These are phyloP conservation scores for Horisme vitalbata DNA, from an alignment of 2,888 invertebrate species.

Conservation along the genomic window DNA sequence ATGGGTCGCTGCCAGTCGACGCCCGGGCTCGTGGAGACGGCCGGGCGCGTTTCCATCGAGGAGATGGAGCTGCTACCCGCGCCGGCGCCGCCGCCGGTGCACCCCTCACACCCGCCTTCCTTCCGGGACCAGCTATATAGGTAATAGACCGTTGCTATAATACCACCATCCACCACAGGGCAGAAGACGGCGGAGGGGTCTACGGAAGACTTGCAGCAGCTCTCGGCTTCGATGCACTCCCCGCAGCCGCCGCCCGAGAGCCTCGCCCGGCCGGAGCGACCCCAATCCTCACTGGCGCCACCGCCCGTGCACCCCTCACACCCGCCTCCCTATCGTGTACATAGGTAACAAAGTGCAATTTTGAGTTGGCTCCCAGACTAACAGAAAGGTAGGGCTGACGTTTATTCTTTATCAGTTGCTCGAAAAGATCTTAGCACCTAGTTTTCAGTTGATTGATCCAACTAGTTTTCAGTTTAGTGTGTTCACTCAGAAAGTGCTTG, in stretches of 20 bases:
- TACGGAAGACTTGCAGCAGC: conserved; percentile 86
- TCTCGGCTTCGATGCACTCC: neutral
- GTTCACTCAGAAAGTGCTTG: too few species aligned
- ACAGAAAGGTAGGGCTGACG: too few species aligned
- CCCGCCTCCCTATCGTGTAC: conserved; percentile 36
- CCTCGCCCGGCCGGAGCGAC: conserved; percentile 5
- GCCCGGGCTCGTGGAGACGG: conserved; percentile 96
- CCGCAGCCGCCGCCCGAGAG: neutral
- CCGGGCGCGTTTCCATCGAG: conserved; percentile 94
- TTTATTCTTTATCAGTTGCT: too few species aligned
- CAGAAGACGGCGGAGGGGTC: conserved; percentile 11
- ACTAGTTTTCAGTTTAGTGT: too few species aligned
- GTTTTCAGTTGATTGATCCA: too few species aligned
- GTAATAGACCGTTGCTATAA: conserved; percentile 42
- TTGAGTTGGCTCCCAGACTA: too few species aligned
- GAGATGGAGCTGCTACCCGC: conserved; percentile 74
- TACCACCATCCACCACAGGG: conserved; percentile 15
- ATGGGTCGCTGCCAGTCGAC: conserved; percentile 98
- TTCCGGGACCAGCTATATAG: conserved; percentile 82
- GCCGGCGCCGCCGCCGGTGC: conserved; percentile 64
- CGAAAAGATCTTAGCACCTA: too few species aligned
- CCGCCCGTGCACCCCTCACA: conserved; percentile 38
- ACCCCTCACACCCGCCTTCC: conserved; percentile 75
- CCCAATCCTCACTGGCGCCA: conserved; percentile 55
- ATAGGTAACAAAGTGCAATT: conserved; percentile 35